Evolutionary conservation across 2,888 invertebrate genomes (phyloP).

Genomic region (Spatulosminthurus flaviceps): DNA sequence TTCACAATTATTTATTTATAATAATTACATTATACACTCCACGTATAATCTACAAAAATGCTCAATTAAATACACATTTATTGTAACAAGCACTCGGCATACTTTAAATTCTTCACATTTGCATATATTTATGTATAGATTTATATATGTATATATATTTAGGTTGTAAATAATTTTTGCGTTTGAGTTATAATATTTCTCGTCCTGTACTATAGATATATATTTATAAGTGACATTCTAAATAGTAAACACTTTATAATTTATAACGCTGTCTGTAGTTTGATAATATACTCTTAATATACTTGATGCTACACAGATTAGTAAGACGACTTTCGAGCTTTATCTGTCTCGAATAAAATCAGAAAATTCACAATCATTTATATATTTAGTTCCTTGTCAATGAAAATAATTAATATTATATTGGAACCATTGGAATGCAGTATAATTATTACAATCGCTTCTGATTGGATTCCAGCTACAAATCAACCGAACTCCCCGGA

Average conservation of each 20-base stretch:
- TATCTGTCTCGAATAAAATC: neutral
- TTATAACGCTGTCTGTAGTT: neutral
- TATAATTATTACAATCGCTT: neutral
- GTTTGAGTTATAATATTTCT: neutral
- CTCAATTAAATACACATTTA: slow-evolving; percentile 20
- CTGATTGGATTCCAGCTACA: neutral
- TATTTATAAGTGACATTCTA: slow-evolving; percentile 14
- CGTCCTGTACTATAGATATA: neutral
- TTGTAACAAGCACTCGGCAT: slow-evolving; percentile 8
- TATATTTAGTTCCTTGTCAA: slow-evolving; percentile 19
- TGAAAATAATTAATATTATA: slow-evolving; percentile 19
- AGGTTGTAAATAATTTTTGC: neutral
- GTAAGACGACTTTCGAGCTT: slow-evolving; percentile 12
- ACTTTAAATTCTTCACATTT: neutral
- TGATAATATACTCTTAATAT: neutral
- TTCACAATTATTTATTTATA: neutral
- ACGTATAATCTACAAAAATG: slow-evolving; percentile 16
- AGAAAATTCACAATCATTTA: slow-evolving; percentile 15
- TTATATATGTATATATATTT: too few relatives aligned
- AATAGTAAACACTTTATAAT: slow-evolving; percentile 5
- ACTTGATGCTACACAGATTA: slow-evolving; percentile 19
- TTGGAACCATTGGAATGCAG: slow-evolving; percentile 45
- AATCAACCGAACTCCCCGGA: neutral
- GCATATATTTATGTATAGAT: neutral
- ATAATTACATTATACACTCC: slow-evolving; percentile 7